Base-by-base conservation (phyloP, 2,888 invertebrate species). In the Byasa hedistus region DNA sequence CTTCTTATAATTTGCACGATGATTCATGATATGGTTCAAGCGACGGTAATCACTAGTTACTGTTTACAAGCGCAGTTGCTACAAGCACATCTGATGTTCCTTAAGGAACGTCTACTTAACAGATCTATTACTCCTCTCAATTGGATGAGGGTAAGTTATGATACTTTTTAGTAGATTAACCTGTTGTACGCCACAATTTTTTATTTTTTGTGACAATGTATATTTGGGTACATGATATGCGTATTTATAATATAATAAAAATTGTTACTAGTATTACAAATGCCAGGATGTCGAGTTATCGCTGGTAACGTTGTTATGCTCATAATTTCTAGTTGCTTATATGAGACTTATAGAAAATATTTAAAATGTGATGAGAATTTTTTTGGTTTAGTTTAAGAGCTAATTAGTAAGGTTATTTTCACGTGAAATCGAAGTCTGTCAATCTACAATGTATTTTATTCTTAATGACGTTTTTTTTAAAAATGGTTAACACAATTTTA, bases 31-130 rank as follows among this genome's bases (percentile, higher is more conserved):
- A 94, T 96, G 84, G 94, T 96, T 64, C 96, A 96, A 84, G 95
- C 96, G n/a, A 95, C 96, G 4, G 94, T 96, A 63, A 94, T 96
- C 71, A 95, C 95, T 39, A 96, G 95, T 82, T 97, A 96, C 82
- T 96, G 96, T 75, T 92, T 97, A 24, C 96, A 97, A 87, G 96
- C 95, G 59, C 96, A 96, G 81, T 86, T 97, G 65, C 81, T 97
- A 70, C 94, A 95, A 69, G 94, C 95, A 0, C 96, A 96, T 78
- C 91, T 96, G 60, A 93, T 94, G 76, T 95, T 95, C 76, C 85
- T 96, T 32, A 94, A 94, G 72, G 94, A 94, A 62, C 94, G 96
- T 73, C 83, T 96, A 56, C 85, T 96, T 7, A 95, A 96, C 79
- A 93, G 95, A 75, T 94, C 95, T 21, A 94, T 96, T 57, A 93